Evolutionary conservation across 2,888 invertebrate species (phyloP).

Genomic region (Galerucella calmariensis): DNA sequence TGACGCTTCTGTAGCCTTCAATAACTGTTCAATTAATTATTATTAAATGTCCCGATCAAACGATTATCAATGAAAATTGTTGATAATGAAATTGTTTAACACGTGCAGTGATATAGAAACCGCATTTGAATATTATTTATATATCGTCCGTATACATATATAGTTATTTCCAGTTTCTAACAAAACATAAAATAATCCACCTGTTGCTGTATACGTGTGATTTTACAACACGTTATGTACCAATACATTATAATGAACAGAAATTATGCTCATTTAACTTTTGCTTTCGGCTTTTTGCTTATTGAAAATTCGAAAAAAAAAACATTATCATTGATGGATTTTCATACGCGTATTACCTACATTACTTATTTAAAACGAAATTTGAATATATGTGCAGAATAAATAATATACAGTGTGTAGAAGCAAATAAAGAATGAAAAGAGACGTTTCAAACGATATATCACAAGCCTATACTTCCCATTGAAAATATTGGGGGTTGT

Average conservation of each 20-base stretch:
- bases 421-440: background rate
- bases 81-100: slow-evolving; percentile 17
- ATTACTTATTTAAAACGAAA: too few relatives aligned
- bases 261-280: background rate
- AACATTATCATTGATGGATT: background rate
- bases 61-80: slow-evolving; percentile 23
- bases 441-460: too few relatives aligned
- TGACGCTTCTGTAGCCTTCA: background rate
- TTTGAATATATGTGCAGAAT: too few relatives aligned
- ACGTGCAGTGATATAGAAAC: slow-evolving; percentile 23
- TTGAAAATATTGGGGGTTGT: too few relatives aligned
- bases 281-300: background rate
- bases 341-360: background rate
- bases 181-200: slow-evolving; percentile 41
- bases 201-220: slow-evolving; percentile 20
- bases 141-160: slow-evolving; percentile 11
- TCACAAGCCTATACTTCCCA: too few relatives aligned
- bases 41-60: slow-evolving; percentile 11
- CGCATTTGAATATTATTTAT: slow-evolving; percentile 33
- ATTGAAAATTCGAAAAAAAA: background rate
- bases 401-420: background rate
- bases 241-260: background rate
- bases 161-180: slow-evolving; percentile 26
- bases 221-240: background rate
- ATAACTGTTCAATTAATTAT: slow-evolving; percentile 27